Conservation (phyloP, 64 coral and sea anemone genomes). For the Actinia equina region DNA sequence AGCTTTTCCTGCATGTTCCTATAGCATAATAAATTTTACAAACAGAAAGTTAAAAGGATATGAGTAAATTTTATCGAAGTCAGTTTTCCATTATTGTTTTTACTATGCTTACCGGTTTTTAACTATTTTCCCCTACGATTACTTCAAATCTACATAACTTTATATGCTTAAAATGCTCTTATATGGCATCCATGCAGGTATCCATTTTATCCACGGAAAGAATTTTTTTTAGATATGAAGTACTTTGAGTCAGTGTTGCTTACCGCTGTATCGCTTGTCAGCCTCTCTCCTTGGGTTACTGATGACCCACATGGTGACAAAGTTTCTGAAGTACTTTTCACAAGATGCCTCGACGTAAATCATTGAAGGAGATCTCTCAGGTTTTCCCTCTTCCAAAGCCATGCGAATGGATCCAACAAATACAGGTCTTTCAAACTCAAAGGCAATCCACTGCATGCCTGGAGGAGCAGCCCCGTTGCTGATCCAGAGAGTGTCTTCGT, state of each 20-base stretch:
- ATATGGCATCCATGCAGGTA: no score
- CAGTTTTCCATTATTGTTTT: no score
- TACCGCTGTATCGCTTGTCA: slow-evolving; percentile 78
- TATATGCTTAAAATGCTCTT: no score
- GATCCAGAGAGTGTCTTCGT: slow-evolving; percentile 92
- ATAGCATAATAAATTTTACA: no score
- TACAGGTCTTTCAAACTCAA: slow-evolving; percentile 79
- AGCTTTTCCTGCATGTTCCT: no score
- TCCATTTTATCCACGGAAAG: no score
- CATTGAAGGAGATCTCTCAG: slow-evolving; percentile 76
- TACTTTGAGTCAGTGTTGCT: neutral
- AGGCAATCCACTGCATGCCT: slow-evolving; percentile 96
- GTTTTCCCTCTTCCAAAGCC: slow-evolving; percentile 84
- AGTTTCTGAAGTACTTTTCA: slow-evolving; percentile 94
- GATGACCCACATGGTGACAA: slow-evolving; percentile 87
- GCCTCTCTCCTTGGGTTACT: slow-evolving; percentile 66
- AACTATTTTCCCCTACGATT: no score
- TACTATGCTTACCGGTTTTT: no score
- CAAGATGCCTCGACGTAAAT: slow-evolving; percentile 97
- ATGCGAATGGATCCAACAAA: slow-evolving; percentile 85
- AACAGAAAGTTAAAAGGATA: no score
- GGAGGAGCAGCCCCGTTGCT: slow-evolving; percentile 83
- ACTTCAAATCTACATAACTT: no score
- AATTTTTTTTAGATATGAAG: no score
- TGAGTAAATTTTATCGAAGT: no score